phyloP scores from a whole-genome alignment of 2,113 vertebrate genomes.

The Narcine bancroftii region DNA sequence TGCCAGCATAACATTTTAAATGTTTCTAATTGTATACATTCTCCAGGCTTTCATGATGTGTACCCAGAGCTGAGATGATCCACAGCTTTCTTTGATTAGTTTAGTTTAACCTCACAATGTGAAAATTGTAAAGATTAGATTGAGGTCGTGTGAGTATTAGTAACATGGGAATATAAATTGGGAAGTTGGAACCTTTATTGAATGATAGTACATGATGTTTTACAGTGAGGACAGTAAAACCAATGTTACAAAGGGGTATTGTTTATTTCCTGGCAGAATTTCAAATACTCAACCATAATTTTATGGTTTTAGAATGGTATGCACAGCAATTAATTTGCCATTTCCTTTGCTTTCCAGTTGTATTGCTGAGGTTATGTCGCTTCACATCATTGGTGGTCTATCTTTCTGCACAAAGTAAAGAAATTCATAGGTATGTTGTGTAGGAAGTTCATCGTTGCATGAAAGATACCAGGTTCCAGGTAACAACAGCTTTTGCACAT shows the following conservation, averaged over 20 bases:
- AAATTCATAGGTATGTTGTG: neutral
- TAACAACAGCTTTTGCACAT: neutral
- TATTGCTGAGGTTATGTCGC: neutral
- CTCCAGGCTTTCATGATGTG: neutral
- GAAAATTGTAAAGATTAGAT: neutral
- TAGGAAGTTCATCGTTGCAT: neutral
- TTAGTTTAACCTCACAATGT: neutral
- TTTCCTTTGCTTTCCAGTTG: conserved; percentile 8
- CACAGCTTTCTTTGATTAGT: neutral
- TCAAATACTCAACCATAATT: neutral
- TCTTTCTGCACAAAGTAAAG: neutral
- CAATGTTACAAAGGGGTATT: neutral
- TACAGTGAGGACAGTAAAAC: neutral
- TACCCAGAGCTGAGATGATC: neutral
- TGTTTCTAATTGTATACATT: conserved; percentile 16
- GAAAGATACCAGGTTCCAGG: neutral
- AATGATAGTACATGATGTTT: neutral
- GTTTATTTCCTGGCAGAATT: conserved; percentile 1
- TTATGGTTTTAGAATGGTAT: neutral
- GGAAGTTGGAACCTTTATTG: neutral
- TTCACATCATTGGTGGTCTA: neutral
- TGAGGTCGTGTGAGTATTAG: neutral
- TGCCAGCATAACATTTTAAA: conserved; percentile 29
- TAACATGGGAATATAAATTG: neutral
- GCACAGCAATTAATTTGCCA: neutral